These are phyloP conservation scores for Ectobius pallidus DNA, from an alignment of 2,888 invertebrate species.

Conservation along the genomic window DNA sequence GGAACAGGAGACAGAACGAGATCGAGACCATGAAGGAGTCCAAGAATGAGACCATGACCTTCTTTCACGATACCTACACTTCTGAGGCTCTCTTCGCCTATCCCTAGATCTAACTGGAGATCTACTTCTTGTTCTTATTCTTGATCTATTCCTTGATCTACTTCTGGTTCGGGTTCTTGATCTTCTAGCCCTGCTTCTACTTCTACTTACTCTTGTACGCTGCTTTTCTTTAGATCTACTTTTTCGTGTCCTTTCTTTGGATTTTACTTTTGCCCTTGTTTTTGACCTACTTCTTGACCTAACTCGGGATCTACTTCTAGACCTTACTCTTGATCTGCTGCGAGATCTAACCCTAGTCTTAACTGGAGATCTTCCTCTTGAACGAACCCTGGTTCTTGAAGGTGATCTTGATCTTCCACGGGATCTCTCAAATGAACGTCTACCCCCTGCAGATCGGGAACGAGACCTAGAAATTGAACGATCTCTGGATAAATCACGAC, in stretches of 20 bases:
- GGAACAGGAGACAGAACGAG: constrained; percentile 47
- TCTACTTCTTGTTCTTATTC: constrained; percentile 51
- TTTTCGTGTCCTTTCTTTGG: constrained; percentile 39
- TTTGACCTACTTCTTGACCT: constrained; percentile 48
- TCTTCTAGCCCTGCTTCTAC: constrained; percentile 49
- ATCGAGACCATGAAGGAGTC: constrained; percentile 65
- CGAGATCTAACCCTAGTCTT: constrained; percentile 49
- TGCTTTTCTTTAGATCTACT: constrained; percentile 33
- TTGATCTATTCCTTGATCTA: constrained; percentile 49
- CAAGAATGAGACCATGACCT: constrained; percentile 49
- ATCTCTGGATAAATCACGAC: constrained; percentile 69
- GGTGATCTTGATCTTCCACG: constrained; percentile 50
- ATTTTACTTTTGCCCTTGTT: constrained; percentile 46
- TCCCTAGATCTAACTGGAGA: constrained; percentile 45
- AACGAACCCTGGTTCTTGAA: constrained; percentile 46
- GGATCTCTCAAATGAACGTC: constrained; percentile 51
- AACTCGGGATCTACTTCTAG: constrained; percentile 53
- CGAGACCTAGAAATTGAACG: constrained; percentile 50
- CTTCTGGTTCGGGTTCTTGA: constrained; percentile 52
- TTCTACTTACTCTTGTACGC: constrained; percentile 45
- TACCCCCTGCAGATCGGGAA: constrained; percentile 50
- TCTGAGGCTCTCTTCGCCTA: constrained; percentile 45
- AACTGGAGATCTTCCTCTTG: constrained; percentile 45
- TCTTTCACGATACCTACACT: constrained; percentile 24
- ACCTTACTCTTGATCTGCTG: constrained; percentile 49